phyloP scores from a whole-genome alignment of 2,888 invertebrate species.

The Agriopis leucophaearia region DNA sequence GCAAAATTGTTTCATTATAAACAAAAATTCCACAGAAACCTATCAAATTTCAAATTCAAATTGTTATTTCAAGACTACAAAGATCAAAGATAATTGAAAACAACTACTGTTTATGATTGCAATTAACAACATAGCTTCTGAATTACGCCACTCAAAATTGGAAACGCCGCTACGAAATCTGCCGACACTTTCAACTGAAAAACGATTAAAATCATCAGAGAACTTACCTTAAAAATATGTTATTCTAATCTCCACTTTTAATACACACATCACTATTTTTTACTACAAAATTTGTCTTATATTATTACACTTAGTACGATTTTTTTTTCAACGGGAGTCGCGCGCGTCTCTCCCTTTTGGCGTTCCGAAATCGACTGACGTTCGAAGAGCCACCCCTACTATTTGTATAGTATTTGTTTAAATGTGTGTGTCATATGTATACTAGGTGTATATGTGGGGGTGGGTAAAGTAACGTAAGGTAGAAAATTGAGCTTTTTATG shows the following conservation, averaged over 20 bases:
- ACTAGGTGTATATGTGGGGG: constrained; percentile 5
- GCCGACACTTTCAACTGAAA: background rate
- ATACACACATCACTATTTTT: background rate
- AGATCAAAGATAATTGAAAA: background rate
- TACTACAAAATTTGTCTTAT: background rate
- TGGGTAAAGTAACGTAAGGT: constrained; percentile 17
- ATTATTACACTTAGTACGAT: constrained; percentile 18
- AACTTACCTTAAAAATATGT: constrained; percentile 7
- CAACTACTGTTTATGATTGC: constrained; percentile 1
- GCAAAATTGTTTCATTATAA: background rate
- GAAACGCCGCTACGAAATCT: background rate
- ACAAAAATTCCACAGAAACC: background rate
- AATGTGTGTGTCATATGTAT: constrained; percentile 22
- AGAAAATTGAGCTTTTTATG: constrained; percentile 28
- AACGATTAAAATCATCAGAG: background rate
- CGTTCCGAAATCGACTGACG: constrained; percentile 55
- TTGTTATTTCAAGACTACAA: too few species aligned
- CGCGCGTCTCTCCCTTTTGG: constrained; percentile 41
- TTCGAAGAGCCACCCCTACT: background rate
- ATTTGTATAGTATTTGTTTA: constrained; percentile 17
- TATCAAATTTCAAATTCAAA: too few species aligned
- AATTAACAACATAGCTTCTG: background rate
- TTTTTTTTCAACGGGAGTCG: constrained; percentile 11
- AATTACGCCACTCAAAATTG: background rate
- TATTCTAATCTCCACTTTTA: background rate